Percentiles rank a stretch among this genome's conserved stretches.
phyloP scores from a whole-genome alignment of 2,113 vertebrate genomes.

The Rhinichthys klamathensis region DNA sequence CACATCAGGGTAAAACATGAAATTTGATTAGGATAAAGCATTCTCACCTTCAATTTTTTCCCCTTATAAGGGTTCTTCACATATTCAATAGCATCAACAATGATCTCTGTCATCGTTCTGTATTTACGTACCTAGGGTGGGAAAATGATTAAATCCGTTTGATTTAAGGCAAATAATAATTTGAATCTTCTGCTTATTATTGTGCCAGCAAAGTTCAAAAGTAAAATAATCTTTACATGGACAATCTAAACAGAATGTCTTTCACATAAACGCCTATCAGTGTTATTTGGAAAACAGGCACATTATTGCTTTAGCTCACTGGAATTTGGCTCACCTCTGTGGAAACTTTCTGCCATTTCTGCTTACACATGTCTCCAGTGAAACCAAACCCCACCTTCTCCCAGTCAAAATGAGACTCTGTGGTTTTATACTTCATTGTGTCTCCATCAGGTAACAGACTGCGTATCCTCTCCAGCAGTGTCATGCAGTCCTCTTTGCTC shows the following conservation, averaged over 20 bases:
- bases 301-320: conserved; percentile 11
- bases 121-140: conserved; percentile 77
- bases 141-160: background rate
- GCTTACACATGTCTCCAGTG: conserved; percentile 77
- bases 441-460: conserved; percentile 73
- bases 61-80: conserved; percentile 83
- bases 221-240: background rate
- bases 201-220: background rate
- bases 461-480: conserved; percentile 77
- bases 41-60: conserved; percentile 80
- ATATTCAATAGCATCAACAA: conserved; percentile 76
- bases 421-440: conserved; percentile 80
- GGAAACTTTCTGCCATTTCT: conserved; percentile 79
- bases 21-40: background rate
- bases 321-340: conserved; percentile 67
- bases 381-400: conserved; percentile 78
- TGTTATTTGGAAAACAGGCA: background rate
- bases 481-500: conserved; percentile 78
- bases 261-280: background rate
- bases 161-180: background rate
- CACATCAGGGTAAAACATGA: background rate
- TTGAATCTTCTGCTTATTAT: background rate
- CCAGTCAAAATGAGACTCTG: conserved; percentile 82
- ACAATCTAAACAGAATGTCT: background rate
- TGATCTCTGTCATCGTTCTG: conserved; percentile 80